Conservation (phyloP, 2,888 invertebrate genomes). For the Tipula vernalis region DNA sequence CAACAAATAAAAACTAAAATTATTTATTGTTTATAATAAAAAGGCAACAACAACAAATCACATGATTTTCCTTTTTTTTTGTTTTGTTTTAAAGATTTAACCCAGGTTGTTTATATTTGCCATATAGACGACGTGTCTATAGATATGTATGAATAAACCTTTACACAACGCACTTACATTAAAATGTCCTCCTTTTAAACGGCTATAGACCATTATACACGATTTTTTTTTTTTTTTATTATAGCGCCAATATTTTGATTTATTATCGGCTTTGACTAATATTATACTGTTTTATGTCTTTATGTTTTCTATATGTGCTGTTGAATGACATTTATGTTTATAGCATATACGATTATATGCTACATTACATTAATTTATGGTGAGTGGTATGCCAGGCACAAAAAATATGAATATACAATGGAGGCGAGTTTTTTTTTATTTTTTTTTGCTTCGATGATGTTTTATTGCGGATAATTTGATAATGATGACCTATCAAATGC, state of each 20-base stretch:
- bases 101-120: not conserved
- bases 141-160: not conserved
- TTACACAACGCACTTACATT: not conserved
- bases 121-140: not conserved
- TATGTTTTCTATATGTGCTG: not conserved
- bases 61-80: not conserved
- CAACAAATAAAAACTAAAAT: not conserved
- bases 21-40: not conserved
- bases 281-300: not conserved
- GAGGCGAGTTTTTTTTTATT: not conserved
- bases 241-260: not conserved
- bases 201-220: not conserved
- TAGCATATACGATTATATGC: not conserved
- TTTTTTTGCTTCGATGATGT: not conserved
- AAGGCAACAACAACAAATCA: not conserved
- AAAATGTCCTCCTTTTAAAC: not conserved
- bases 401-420: not conserved
- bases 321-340: not conserved
- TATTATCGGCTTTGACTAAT: not conserved
- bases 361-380: not conserved
- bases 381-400: not conserved
- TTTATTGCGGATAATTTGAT: not conserved
- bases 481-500: not conserved
- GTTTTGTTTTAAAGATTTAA: not conserved
- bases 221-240: not conserved